A percentile compares a stretch with the other conserved stretches of the same genome.
Evolutionary conservation across 2,888 invertebrate genomes (phyloP).

Genomic region (Orthosia gracilis): DNA sequence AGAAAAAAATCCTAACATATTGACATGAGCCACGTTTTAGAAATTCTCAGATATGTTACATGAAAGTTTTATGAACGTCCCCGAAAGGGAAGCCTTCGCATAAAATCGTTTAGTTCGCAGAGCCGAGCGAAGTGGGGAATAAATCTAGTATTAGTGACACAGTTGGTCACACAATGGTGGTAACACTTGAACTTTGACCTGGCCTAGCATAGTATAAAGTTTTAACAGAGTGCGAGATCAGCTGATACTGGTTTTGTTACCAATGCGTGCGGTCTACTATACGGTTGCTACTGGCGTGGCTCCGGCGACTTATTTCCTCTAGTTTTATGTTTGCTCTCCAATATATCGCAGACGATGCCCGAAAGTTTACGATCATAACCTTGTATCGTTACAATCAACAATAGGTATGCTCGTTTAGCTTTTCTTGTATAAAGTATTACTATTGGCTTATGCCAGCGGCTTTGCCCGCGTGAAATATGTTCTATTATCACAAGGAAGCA

Average conservation of each 20-base stretch:
- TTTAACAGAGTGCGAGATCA: background rate
- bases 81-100: conserved; percentile 13
- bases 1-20: conserved; percentile 24
- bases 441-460: no score
- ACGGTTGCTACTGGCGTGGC: background rate
- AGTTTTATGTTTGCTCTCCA: conserved; percentile 21
- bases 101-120: conserved; percentile 16
- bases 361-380: conserved; percentile 18
- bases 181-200: background rate
- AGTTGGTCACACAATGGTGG: background rate
- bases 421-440: background rate
- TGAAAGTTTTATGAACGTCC: conserved; percentile 24
- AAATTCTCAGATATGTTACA: conserved; percentile 10
- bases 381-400: conserved; percentile 10
- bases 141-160: conserved; percentile 20
- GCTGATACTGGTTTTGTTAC: background rate
- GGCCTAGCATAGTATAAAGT: background rate
- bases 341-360: conserved; percentile 4
- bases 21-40: conserved; percentile 2
- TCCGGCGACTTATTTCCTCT: conserved; percentile 6
- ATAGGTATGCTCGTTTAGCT: background rate
- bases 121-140: conserved; percentile 12
- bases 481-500: no score
- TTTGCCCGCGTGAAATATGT: no score
- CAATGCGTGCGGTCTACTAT: background rate